A percentile compares a stretch with the other conserved stretches of the same genome.
Evolutionary conservation across 1,140 invertebrate species (phyloP).

Genomic region (Trialeurodes vaporariorum): DNA sequence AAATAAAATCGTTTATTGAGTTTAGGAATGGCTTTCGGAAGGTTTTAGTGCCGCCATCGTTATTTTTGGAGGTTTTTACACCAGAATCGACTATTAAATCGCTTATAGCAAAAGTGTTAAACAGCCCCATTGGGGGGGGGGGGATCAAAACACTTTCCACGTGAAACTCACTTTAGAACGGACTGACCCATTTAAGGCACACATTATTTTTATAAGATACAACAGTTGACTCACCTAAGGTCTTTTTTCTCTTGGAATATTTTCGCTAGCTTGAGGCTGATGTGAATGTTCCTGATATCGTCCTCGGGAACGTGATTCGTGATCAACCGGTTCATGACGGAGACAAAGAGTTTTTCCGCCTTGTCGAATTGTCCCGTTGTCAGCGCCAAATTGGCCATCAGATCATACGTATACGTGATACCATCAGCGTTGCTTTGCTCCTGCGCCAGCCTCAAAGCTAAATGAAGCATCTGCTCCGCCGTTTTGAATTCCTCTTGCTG

Average conservation of each 20-base stretch:
- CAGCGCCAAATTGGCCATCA: conserved; percentile 82
- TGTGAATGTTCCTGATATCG: conserved; percentile 60
- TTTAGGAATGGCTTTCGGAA: too few species aligned
- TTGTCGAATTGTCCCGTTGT: conserved; percentile 60
- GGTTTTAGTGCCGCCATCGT: too few species aligned
- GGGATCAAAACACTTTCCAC: too few species aligned
- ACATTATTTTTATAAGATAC: too few species aligned
- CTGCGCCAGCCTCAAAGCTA: conserved; percentile 71
- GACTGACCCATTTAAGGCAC: too few species aligned
- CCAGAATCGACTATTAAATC: too few species aligned
- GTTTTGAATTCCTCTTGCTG: conserved; percentile 61
- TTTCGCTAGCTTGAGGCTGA: conserved; percentile 64
- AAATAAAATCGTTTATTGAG: too few species aligned
- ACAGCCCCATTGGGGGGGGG: too few species aligned
- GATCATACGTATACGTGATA: conserved; percentile 75
- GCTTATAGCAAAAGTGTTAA: too few species aligned
- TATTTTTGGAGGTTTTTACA: too few species aligned
- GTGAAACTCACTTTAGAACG: too few species aligned
- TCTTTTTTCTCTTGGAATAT: conserved; percentile 50
- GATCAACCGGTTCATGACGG: conserved; percentile 64
- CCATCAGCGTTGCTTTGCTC: conserved; percentile 59
- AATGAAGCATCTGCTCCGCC: conserved; percentile 71
- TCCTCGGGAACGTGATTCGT: conserved; percentile 50
- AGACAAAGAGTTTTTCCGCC: conserved; percentile 70
- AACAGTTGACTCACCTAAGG: conserved; percentile 39